Percentiles rank a stretch among this genome's conserved stretches.
phyloP scores from a whole-genome alignment of 2,113 vertebrate genomes.

The Peromyscus polionotus region DNA sequence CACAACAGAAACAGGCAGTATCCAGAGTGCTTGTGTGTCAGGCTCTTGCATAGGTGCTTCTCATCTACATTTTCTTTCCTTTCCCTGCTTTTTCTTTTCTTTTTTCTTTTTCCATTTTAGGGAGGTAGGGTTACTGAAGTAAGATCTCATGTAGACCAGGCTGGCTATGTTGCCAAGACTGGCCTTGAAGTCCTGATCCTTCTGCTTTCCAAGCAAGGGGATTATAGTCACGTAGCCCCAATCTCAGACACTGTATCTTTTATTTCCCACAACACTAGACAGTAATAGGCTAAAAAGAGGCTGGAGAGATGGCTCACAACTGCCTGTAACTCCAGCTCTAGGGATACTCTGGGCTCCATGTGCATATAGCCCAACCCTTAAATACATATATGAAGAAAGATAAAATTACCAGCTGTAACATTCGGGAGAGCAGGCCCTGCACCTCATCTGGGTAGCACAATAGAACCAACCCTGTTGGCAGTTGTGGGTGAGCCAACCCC shows the following conservation, averaged over 20 bases:
- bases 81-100: background rate
- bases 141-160: background rate
- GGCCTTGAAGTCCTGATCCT: background rate
- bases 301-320: background rate
- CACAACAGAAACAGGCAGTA: slow-evolving; percentile 24
- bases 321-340: background rate
- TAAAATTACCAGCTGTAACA: background rate
- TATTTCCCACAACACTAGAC: slow-evolving; percentile 26
- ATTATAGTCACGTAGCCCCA: background rate
- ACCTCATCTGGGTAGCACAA: background rate
- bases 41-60: background rate
- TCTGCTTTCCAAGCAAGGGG: background rate
- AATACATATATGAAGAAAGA: background rate
- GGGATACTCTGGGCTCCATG: background rate
- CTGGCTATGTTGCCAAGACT: background rate
- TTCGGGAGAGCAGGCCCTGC: background rate
- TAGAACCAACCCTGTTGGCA: background rate
- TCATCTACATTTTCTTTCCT: background rate
- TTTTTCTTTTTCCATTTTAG: background rate
- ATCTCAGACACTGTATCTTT: background rate
- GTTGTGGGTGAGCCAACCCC: background rate
- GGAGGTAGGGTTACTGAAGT: background rate
- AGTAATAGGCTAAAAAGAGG: background rate
- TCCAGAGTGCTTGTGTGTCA: background rate
- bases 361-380: background rate